phyloP scores from a whole-genome alignment of 1,140 invertebrate species.

The Homarus americanus region DNA sequence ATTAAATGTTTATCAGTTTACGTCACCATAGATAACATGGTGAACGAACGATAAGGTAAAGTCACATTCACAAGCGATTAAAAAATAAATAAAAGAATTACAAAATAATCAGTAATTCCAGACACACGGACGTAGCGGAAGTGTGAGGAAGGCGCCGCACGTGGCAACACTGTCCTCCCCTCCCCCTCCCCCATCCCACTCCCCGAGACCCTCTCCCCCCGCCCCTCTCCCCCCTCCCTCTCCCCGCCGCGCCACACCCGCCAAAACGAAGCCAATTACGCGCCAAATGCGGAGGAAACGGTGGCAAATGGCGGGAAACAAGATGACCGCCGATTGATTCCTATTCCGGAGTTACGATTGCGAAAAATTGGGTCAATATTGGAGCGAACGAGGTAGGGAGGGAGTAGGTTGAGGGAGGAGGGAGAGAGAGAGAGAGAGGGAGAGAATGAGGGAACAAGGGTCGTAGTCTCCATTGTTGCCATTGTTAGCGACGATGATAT shows the following conservation, averaged over 20 bases:
- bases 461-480: too few species aligned
- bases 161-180: constrained; percentile 6
- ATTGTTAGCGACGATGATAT: too few species aligned
- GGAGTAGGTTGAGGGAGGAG: not conserved
- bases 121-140: not conserved
- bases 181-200: not conserved
- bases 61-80: too few species aligned
- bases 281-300: constrained; percentile 33
- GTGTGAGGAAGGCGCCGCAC: not conserved
- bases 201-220: too few species aligned
- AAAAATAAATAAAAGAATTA: too few species aligned
- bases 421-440: not conserved
- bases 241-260: not conserved
- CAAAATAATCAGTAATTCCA: too few species aligned
- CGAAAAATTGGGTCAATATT: constrained; percentile 31
- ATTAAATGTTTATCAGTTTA: too few species aligned
- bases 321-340: constrained; percentile 30
- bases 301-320: constrained; percentile 13
- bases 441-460: not conserved
- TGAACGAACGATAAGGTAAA: too few species aligned
- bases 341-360: not conserved
- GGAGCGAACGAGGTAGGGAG: not conserved
- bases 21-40: too few species aligned
- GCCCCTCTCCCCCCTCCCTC: too few species aligned
- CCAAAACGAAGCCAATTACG: constrained; percentile 30